Evolutionary conservation across 2,888 invertebrate genomes (phyloP), one percentile per base, ranked within the genome.

Genomic region (Dorcus hopei): DNA sequence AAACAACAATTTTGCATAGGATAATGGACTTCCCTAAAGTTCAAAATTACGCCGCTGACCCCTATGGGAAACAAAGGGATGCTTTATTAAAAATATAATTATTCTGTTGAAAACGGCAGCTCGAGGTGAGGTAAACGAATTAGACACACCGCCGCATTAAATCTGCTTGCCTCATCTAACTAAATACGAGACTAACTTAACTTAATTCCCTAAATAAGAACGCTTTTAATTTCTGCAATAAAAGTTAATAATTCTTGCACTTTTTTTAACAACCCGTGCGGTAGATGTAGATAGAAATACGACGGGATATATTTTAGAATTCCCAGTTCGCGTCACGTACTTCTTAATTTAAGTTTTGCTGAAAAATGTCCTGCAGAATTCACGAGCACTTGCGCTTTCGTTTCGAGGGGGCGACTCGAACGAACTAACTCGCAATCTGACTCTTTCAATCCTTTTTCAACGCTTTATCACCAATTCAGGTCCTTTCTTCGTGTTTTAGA

Each of bases 321-420:
- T 33, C 26, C 26, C 26, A 7, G 26, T 33, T 33, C 26, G 23
- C 45, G 45, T 45, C 45, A 45, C 45, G n/a, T 45, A 45, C 9
- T 45, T 9, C 45, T 19, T 45, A 45, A 45, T 45, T 45, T 45
- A 45, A 45, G 45, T 45, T 45, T 45, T 23, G 45, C 14, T 45
- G 45, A 45, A 45, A 45, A 45, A 45, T 11, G 45, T 45, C 14
- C 45, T 33, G 26, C 26, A 33, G 26, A 7, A 33, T 33, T 33
- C 26, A 3, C 26, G 26, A 33, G 26, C 14, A 45, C 45, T 45
- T 45, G 45, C 45, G 45, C 14, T 45, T 45, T 45, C 45, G 19
- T 19, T 45, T 45, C 45, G 45, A 19, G 23, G 45, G 45, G 45
- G 14, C 19, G 45, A 16, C 9, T 45, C 45, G 19, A 19, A 16